phyloP scores from a whole-genome alignment of 2,113 vertebrate genomes.

The Thomomys bottae region DNA sequence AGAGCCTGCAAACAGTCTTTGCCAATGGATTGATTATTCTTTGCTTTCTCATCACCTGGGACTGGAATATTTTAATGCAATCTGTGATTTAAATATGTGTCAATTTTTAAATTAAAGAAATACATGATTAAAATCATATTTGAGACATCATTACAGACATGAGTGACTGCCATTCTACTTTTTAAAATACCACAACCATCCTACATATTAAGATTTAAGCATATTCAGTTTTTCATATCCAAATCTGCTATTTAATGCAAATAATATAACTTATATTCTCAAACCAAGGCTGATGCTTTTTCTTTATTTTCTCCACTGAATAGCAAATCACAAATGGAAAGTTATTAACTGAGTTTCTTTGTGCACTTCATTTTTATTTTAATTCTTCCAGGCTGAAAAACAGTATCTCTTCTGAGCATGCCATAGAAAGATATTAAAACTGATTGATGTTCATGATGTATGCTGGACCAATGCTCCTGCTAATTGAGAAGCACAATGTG shows the following conservation, averaged over 20 bases:
- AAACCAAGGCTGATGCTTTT: background rate
- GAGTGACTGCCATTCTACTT: background rate
- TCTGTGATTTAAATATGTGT: background rate
- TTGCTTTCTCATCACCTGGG: background rate
- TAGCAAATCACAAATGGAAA: background rate
- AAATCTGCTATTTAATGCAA: slow-evolving; percentile 26
- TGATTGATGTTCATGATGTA: background rate
- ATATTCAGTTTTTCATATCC: background rate
- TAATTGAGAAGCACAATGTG: background rate
- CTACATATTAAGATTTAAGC: background rate
- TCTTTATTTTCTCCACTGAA: background rate
- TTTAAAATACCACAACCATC: background rate
- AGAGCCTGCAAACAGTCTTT: background rate
- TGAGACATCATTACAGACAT: background rate
- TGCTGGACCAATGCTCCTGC: background rate
- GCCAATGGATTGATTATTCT: background rate
- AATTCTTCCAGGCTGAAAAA: slow-evolving; percentile 36
- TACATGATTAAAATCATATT: no score
- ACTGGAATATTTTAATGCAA: background rate
- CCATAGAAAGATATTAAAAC: background rate
- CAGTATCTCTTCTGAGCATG: background rate
- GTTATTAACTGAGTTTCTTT: background rate
- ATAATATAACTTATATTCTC: background rate
- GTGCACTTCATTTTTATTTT: background rate
- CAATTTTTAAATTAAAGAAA: no score